Evolutionary conservation across 2,888 invertebrate genomes (phyloP), one percentile per base, ranked within the genome.

Genomic region (Celastrina argiolus): DNA sequence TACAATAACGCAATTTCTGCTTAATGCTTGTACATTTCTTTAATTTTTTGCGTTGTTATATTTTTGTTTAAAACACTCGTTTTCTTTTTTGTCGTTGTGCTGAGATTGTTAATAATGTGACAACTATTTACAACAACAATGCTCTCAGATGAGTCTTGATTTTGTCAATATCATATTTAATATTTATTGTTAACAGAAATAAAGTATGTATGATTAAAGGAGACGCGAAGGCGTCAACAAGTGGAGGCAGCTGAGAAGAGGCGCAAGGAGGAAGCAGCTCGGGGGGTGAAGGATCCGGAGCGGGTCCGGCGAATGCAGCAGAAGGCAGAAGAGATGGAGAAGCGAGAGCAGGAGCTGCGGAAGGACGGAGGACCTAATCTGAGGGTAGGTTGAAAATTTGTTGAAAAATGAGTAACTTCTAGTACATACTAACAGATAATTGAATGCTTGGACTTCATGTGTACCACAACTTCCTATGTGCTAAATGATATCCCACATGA

Each of bases 171-270:
- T n/a, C n/a, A n/a, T n/a, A n/a, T n/a, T n/a, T n/a, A n/a, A n/a
- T n/a, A n/a, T n/a, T n/a, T n/a, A n/a, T n/a, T n/a, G n/a, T n/a
- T n/a, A n/a, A n/a, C n/a, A n/a, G n/a, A n/a, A n/a, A n/a, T n/a
- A n/a, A n/a, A n/a, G n/a, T n/a, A n/a, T n/a, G n/a, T n/a, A n/a
- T n/a, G 34, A 56, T 70, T 70, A 10, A 70, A 95, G 94, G 94
- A 94, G 78, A 93, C 92, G 8, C 92, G 94, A 64, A 90, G 95
- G 36, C 91, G 90, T 18, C 94, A 94, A 75, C 93, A 93, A 74
- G 87, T 92, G 6, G 94, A 94, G 73, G 95, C 95, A 1, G 95
- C 95, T 0, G 95, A 95, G 79, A 91, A 88, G 61, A 90, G 95
- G 1, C 88, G 92, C 0, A 84, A 86, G 1, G 93, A 94, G 73